Conservation (phyloP, 2,113 vertebrate genomes). For the Festucalex cinctus region DNA sequence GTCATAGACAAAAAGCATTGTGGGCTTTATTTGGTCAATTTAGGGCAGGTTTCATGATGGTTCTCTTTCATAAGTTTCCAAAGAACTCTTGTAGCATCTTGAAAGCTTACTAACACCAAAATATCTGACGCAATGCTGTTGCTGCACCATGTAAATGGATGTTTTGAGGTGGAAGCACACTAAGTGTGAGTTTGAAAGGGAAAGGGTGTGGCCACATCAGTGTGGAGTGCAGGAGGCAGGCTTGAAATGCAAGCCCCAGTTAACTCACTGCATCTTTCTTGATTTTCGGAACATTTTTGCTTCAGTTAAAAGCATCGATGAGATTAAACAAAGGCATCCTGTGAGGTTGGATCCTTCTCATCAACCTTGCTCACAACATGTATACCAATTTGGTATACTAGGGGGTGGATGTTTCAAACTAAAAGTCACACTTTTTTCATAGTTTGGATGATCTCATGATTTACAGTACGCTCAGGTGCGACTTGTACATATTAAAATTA, state of each 20-base stretch:
- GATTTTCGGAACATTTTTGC: constrained; percentile 23
- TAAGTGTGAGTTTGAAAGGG: neutral
- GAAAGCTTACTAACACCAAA: neutral
- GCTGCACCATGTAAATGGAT: constrained; percentile 10
- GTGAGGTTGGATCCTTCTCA: neutral
- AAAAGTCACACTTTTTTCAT: too few relatives aligned
- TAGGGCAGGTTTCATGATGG: too few relatives aligned
- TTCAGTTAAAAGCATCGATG: constrained; percentile 17
- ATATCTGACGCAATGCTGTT: neutral
- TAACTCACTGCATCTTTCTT: constrained; percentile 10
- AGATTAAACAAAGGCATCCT: neutral
- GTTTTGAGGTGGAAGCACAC: neutral
- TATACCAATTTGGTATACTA: neutral
- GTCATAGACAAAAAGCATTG: too few relatives aligned
- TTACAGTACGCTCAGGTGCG: too few relatives aligned
- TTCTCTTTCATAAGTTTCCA: neutral
- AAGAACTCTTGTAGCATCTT: neutral
- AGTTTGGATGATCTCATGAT: too few relatives aligned
- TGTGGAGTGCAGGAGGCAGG: constrained; percentile 14
- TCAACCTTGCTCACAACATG: neutral
- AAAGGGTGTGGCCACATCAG: neutral
- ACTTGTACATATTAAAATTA: too few relatives aligned
- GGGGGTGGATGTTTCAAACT: neutral
- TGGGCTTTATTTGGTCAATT: too few relatives aligned
- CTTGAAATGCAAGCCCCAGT: constrained; percentile 7